Percentiles rank a stretch among this genome's conserved stretches.
These are phyloP conservation scores for Fistularia tabacaria DNA, from an alignment of 2,797 vertebrate genomes.

Conservation along the genomic window DNA sequence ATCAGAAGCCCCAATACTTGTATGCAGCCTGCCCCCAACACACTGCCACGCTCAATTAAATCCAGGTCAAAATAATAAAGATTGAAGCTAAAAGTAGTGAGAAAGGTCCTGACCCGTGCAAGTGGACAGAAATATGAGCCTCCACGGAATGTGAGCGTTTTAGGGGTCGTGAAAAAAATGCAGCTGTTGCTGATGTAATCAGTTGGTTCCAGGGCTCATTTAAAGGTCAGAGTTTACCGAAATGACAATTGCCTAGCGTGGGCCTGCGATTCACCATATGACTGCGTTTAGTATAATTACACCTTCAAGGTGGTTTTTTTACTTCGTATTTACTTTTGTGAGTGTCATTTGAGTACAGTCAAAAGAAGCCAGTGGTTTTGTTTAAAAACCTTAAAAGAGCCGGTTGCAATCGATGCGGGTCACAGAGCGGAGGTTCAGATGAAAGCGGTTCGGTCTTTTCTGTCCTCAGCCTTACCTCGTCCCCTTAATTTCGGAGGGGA, in stretches of 20 bases:
- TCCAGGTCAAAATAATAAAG: constrained; percentile 58
- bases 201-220: constrained; percentile 69
- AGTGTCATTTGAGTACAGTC: constrained; percentile 51
- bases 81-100: constrained; percentile 58
- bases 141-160: constrained; percentile 58
- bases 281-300: constrained; percentile 77
- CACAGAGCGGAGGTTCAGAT: constrained; percentile 40
- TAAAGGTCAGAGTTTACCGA: constrained; percentile 64
- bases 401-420: constrained; percentile 55
- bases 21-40: constrained; percentile 20
- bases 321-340: constrained; percentile 72
- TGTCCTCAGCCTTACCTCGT: constrained; percentile 63
- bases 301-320: constrained; percentile 62
- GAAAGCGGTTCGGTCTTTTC: constrained; percentile 44
- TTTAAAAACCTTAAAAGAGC: constrained; percentile 38
- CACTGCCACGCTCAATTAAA: constrained; percentile 65
- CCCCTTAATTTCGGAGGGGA: constrained; percentile 54
- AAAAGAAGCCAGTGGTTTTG: constrained; percentile 59
- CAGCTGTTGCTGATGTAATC: constrained; percentile 70
- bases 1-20: constrained; percentile 22
- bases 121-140: constrained; percentile 63
- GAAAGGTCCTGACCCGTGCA: constrained; percentile 53
- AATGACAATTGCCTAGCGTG: constrained; percentile 62
- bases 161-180: constrained; percentile 60
- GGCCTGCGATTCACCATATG: constrained; percentile 71